phyloP scores from a whole-genome alignment of 2,113 vertebrate genomes.

The Echinops telfairi region DNA sequence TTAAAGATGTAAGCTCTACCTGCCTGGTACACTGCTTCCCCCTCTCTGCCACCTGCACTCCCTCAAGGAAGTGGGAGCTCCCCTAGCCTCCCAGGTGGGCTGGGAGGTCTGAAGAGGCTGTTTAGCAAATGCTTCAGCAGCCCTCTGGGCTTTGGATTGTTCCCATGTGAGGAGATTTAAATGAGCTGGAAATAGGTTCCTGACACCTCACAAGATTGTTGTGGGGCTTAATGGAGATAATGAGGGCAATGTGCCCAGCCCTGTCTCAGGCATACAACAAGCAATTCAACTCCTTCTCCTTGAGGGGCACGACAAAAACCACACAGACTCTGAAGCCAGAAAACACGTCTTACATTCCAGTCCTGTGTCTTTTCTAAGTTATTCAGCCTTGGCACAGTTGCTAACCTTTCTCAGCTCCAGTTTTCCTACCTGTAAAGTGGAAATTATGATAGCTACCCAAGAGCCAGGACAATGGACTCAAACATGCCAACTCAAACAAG shows the following conservation, averaged over 20 bases:
- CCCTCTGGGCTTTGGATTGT: neutral
- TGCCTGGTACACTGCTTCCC: neutral
- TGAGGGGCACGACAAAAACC: neutral
- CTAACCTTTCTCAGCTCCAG: constrained; percentile 9
- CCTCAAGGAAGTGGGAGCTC: neutral
- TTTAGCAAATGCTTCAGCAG: neutral
- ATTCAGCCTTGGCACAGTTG: constrained; percentile 21
- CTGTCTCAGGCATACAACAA: neutral
- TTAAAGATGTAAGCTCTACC: neutral
- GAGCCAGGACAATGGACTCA: neutral
- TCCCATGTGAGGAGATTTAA: neutral
- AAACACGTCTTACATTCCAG: neutral
- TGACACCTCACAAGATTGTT: neutral
- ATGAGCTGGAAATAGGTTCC: neutral
- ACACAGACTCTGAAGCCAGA: constrained; percentile 54
- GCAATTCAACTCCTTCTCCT: neutral
- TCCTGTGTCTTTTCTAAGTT: constrained; percentile 51
- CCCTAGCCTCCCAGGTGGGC: neutral
- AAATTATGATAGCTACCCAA: neutral
- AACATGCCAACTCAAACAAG: neutral
- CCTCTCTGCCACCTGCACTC: neutral
- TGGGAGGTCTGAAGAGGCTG: neutral
- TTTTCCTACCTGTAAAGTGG: constrained; percentile 47
- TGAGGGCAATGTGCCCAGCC: neutral
- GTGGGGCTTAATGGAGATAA: neutral